Evolutionary conservation across 2,797 vertebrate genomes (phyloP).

Genomic region (Leuciscus waleckii): DNA sequence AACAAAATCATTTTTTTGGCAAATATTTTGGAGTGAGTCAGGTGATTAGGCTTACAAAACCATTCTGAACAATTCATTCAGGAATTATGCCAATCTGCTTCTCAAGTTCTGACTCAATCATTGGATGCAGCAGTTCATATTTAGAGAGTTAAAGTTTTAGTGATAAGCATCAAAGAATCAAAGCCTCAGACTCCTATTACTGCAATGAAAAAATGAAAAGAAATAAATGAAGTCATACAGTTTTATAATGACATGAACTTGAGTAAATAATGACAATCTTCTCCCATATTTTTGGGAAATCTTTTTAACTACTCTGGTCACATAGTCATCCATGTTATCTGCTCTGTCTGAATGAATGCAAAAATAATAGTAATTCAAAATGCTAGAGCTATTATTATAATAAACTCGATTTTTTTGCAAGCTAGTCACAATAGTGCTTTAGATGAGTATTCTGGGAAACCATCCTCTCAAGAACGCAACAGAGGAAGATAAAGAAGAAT

Average conservation of each 20-base stretch:
- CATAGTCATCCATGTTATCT: neutral
- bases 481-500: conserved; percentile 15
- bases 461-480: neutral
- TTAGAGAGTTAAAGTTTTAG: neutral
- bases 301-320: neutral
- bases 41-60: neutral
- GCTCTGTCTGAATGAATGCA: neutral
- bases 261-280: neutral
- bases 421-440: neutral
- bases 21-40: no score
- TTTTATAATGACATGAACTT: neutral
- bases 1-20: neutral
- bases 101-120: neutral
- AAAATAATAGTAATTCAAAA: conserved; percentile 3
- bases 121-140: neutral
- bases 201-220: neutral
- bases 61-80: neutral
- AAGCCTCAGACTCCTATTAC: neutral
- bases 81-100: neutral
- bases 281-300: neutral
- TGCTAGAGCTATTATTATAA: neutral
- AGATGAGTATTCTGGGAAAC: conserved; percentile 3
- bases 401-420: neutral
- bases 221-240: neutral
- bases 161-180: no score